Percentiles rank a stretch among this genome's conserved stretches.
Conservation (phyloP, 2,888 invertebrate species). For the Drosophila suboccidentalis region DNA sequence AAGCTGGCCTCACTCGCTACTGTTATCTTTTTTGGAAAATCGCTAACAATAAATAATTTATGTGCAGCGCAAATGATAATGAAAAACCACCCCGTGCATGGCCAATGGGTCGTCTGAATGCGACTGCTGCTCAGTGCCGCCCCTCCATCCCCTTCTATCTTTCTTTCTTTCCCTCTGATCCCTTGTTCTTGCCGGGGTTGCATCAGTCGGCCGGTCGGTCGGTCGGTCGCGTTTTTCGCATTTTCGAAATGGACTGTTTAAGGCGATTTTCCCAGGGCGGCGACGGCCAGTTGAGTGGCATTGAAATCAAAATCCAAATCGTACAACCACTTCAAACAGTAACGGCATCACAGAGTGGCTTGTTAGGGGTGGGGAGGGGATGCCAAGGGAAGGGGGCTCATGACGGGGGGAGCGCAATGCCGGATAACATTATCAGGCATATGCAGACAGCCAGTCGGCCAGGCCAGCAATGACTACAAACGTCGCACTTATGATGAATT, state of each 20-base stretch:
- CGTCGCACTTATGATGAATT: conserved; percentile 71
- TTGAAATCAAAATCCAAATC: conserved; percentile 80
- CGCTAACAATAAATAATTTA: conserved; percentile 82
- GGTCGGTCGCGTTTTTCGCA: conserved; percentile 58
- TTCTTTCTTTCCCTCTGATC: neutral
- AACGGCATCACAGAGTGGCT: neutral
- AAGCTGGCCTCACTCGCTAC: conserved; percentile 47
- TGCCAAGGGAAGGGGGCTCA: neutral
- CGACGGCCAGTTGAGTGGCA: conserved; percentile 76
- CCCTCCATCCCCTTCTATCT: conserved; percentile 4
- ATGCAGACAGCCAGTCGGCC: conserved; percentile 53
- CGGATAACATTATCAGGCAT: conserved; percentile 66
- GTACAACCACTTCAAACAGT: conserved; percentile 75
- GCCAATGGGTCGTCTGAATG: conserved; percentile 70
- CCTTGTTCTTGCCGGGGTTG: conserved; percentile 43
- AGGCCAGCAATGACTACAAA: conserved; percentile 25
- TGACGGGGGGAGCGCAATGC: conserved; percentile 13
- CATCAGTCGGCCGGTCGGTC: conserved; percentile 20
- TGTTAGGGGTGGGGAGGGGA: too few species aligned
- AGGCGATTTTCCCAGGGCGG: conserved; percentile 79
- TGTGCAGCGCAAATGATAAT: conserved; percentile 80
- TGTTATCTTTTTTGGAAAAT: conserved; percentile 81
- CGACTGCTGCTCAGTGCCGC: conserved; percentile 37
- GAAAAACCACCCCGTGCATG: conserved; percentile 78
- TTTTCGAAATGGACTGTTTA: conserved; percentile 76